Evolutionary conservation across 2,113 vertebrate species (phyloP).

Genomic region (Ahaetulla prasina): DNA sequence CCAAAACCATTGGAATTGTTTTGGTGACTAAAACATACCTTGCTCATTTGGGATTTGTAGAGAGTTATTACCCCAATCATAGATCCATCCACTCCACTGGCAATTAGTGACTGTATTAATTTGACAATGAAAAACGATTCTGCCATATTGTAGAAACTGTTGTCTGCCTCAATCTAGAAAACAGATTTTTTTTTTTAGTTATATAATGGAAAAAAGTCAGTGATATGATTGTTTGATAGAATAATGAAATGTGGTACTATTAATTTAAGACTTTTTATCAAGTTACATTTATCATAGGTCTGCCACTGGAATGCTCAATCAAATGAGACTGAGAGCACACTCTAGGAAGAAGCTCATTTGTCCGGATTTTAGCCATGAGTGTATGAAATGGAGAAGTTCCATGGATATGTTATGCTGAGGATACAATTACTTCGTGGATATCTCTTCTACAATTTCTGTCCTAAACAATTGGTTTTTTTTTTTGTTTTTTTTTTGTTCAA

Average conservation of each 20-base stretch:
- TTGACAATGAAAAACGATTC: slow-evolving; percentile 73
- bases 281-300: not conserved
- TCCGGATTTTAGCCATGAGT: not conserved
- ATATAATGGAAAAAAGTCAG: not conserved
- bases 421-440: not conserved
- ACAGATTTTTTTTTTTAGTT: slow-evolving; percentile 15
- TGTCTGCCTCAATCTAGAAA: slow-evolving; percentile 68
- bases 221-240: slow-evolving; percentile 1
- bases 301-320: not conserved
- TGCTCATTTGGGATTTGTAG: slow-evolving; percentile 76
- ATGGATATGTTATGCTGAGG: not conserved
- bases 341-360: not conserved
- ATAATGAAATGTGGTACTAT: not conserved
- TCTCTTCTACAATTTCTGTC: not conserved
- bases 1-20: fast-evolving
- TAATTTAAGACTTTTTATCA: not conserved
- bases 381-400: not conserved
- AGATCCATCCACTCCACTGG: slow-evolving; percentile 64
- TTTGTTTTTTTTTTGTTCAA: no score
- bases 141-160: slow-evolving; percentile 74
- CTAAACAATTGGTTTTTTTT: not conserved
- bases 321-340: not conserved
- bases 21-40: slow-evolving; percentile 57
- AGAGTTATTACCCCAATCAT: slow-evolving; percentile 75
- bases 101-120: slow-evolving; percentile 71